Conservation (phyloP, 2,797 vertebrate genomes). For the Pantherophis vulpinus region DNA sequence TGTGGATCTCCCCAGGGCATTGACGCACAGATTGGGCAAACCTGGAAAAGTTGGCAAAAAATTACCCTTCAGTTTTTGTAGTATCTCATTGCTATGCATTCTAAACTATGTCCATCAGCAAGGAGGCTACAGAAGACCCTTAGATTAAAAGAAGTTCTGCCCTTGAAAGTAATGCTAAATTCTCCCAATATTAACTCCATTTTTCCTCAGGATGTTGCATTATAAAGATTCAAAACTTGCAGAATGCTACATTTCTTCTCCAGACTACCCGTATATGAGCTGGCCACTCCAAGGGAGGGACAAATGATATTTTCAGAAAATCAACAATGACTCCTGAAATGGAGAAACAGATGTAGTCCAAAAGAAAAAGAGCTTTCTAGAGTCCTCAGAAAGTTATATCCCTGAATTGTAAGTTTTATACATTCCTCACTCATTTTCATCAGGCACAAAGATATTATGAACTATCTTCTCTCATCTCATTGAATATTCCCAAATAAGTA, state of each 20-base stretch:
- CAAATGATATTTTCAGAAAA: neutral
- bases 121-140: neutral
- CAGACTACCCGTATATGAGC: neutral
- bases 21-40: constrained; percentile 97
- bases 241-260: neutral
- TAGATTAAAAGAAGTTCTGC: neutral
- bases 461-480: neutral
- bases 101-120: neutral
- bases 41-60: constrained; percentile 70
- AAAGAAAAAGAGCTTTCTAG: neutral
- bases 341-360: neutral
- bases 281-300: neutral
- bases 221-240: neutral
- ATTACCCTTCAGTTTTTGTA: neutral
- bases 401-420: neutral
- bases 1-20: constrained; percentile 99
- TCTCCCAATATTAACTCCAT: neutral
- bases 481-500: neutral
- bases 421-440: neutral
- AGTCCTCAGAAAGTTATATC: neutral
- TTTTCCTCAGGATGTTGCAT: neutral
- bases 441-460: neutral
- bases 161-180: neutral
- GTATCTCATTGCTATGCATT: neutral
- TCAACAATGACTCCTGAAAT: neutral